These are phyloP conservation scores for Acromyrmex echinatior DNA, from an alignment of 1,140 invertebrate species.

Conservation along the genomic window DNA sequence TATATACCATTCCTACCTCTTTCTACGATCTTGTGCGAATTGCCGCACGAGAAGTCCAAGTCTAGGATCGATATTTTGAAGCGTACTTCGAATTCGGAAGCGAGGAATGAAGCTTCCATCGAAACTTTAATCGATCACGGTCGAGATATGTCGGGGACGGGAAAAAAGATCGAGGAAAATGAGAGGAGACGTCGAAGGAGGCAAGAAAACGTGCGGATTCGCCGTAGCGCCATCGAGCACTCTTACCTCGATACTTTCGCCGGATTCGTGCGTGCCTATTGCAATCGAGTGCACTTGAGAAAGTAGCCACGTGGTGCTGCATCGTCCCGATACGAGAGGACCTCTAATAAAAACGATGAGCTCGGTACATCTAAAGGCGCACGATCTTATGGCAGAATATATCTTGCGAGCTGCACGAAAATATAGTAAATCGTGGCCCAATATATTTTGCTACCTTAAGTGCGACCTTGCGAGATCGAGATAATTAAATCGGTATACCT, in stretches of 20 bases:
- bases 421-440: neutral
- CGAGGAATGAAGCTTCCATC: neutral
- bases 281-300: conserved; percentile 66
- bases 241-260: conserved; percentile 52
- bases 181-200: conserved; percentile 1
- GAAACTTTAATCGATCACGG: conserved; percentile 57
- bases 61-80: conserved; percentile 25
- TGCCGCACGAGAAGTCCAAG: neutral
- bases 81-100: conserved; percentile 32
- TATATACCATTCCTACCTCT: neutral
- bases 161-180: neutral
- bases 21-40: neutral
- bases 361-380: neutral
- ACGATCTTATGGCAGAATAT: neutral
- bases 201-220: conserved; percentile 29
- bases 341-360: conserved; percentile 15
- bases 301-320: conserved; percentile 53
- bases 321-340: conserved; percentile 30
- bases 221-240: conserved; percentile 41
- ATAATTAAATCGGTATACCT: neutral
- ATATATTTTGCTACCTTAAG: too few species aligned
- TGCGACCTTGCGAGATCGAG: neutral
- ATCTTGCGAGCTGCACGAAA: neutral
- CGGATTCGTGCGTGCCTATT: conserved; percentile 35
- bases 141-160: neutral